Evolutionary conservation across 2,888 invertebrate genomes (phyloP), one percentile per base, ranked within the genome.

Genomic region (Nymphalis polychloros): DNA sequence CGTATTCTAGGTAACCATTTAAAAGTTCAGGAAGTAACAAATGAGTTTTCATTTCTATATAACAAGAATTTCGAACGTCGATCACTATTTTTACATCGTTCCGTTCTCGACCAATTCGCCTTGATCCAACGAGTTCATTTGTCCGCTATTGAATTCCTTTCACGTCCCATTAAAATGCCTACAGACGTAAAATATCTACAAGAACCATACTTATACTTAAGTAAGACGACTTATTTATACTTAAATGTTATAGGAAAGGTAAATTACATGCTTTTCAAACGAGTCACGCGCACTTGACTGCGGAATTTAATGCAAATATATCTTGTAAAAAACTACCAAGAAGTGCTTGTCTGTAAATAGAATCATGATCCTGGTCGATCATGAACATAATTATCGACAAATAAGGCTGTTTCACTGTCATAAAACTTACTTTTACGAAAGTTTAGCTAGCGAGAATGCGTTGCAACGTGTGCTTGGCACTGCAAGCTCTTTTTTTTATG

Each of bases 61-160:
- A 67, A 61, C 72, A 60, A 71, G 69, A 71, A 63, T 72, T 68
- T 73, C 71, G 73, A 75, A 68, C 73, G 72, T 68, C 57, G 63
- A 68, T 70, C 62, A 72, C 73, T 79, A 79, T 78, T 79, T 76
- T 78, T 78, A 77, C 67, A 70, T 72, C 72, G 77, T 76, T 77
- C 77, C 77, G 75, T 74, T 77, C 71, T 67, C 74, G 64, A 76
- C 75, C 72, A 62, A 77, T 72, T 77, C 65, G 75, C 80, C 80
- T 81, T 81, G 81, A 70, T 74, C 55, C 63, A 64, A 70, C 72
- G 67, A 74, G 74, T 74, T 73, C 64, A 74, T 73, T 72, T 73
- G 71, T 71, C 72, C 71, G 67, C 67, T 68, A 71, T 72, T 64
- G 71, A 75, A 76, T 77, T 73, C 78, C 76, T 75, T 78, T 77